Evolutionary conservation across 2,113 vertebrate genomes (phyloP).

Genomic region (Limanda limanda): DNA sequence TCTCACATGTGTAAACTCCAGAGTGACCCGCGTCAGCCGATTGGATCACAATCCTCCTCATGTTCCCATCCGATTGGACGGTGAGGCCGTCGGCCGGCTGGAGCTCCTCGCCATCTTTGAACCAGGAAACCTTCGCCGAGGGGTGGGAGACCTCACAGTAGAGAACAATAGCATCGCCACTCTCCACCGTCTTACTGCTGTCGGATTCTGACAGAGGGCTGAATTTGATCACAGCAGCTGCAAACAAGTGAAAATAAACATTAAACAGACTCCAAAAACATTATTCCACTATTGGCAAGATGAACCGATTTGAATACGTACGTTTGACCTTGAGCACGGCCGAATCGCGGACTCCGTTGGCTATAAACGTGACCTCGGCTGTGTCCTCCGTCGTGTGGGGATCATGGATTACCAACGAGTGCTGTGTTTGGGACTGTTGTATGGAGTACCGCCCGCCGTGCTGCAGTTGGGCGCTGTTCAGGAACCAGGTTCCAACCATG

Average conservation of each 20-base stretch:
- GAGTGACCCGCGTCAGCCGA: slow-evolving; percentile 75
- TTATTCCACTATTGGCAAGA: background rate
- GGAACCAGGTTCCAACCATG: slow-evolving; percentile 88
- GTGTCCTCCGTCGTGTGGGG: slow-evolving; percentile 70
- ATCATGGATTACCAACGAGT: slow-evolving; percentile 81
- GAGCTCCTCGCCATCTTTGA: slow-evolving; percentile 78
- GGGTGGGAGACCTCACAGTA: slow-evolving; percentile 83
- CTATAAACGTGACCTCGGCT: slow-evolving; percentile 87
- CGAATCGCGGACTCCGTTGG: slow-evolving; percentile 83
- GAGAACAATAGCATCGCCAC: slow-evolving; percentile 76
- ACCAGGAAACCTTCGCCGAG: slow-evolving; percentile 75
- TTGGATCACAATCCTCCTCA: slow-evolving; percentile 82
- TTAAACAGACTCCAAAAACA: background rate
- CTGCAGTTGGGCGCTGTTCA: slow-evolving; percentile 84
- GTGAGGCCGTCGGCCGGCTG: slow-evolving; percentile 60
- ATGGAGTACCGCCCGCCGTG: slow-evolving; percentile 68
- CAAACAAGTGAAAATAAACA: slow-evolving; percentile 6
- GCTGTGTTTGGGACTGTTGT: slow-evolving; percentile 72
- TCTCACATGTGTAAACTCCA: slow-evolving; percentile 82
- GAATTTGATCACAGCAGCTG: slow-evolving; percentile 78
- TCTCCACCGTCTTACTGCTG: slow-evolving; percentile 67
- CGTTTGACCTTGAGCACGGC: slow-evolving; percentile 87
- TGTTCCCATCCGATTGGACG: slow-evolving; percentile 82
- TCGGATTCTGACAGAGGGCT: slow-evolving; percentile 73
- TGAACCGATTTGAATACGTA: slow-evolving; percentile 53